These are phyloP conservation scores for honey bee (Apis mellifera) DNA, from an alignment of 1,140 invertebrate genomes.

Conservation along the genomic window Amel_HAv3.1 CM009943.2:5217001-5217500, in stretches of 20 bases:
- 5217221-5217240: constrained; percentile 45
- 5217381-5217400: no score
- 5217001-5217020: constrained; percentile 18
- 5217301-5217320: constrained; percentile 43
- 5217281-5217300: constrained; percentile 46
- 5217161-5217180: constrained; percentile 32
- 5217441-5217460: not conserved
- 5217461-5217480: not conserved
- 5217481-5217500: constrained; percentile 30
- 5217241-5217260: constrained; percentile 29
- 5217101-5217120: constrained; percentile 3
- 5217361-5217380: no score
- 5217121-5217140: not conserved
- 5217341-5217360: not conserved
- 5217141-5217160: constrained; percentile 24
- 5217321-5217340: constrained; percentile 4
- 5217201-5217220: constrained; percentile 49
- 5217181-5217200: constrained; percentile 39
- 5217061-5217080: not conserved
- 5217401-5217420: constrained; percentile 11
- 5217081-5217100: constrained; percentile 42
- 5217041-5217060: not conserved
- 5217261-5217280: constrained; percentile 24
- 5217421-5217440: constrained; percentile 44
- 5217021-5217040: not conserved